Base-by-base conservation (phyloP, 2,888 invertebrate genomes). In the Trichopria drosophilae region DNA sequence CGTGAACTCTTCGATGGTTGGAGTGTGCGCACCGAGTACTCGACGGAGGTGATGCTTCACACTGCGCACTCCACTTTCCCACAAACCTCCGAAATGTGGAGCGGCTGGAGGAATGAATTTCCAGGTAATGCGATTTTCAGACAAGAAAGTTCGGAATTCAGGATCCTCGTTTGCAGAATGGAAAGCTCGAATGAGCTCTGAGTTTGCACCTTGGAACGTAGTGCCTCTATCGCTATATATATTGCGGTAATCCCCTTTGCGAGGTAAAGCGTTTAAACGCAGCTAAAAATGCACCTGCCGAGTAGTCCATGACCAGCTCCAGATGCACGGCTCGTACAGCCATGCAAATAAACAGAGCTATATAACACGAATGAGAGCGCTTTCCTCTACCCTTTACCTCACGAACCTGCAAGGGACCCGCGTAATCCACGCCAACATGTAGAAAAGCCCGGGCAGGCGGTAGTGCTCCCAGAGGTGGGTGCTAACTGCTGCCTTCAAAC, bases 1-100 rank as follows among this genome's bases (percentile, higher is more conserved):
- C 12, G 24, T 34, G n/a, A 60, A 57, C 44, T 69, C 58, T 37
- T 67, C 59, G 28, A 50, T 59, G 1, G 55, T 65, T 15, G 63
- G 22, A n/a, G 43, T 49, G 5, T 34, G 18, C 12, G 53, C 47
- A 13, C 37, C 37, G 4, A 59, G 40, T 4, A 58, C 42, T 20
- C 60, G 42, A 12, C 55, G 51, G 10, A 66, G 32, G 53, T 67
- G 62, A 35, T 49, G 40, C 47, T 69, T 71, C 1, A 52, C 39
- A n/a, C 18, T 13, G 22, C 35, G 28, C n/a, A 36, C 23, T 9
- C 57, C 59, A 6, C 62, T 55, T 35, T 68, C 63, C 64, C 36
- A 43, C 9, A 24, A 16, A 7, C 43, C 43, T n/a, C 43, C 43
- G 15, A 43, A 43, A 16, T 43, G 32, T 10, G 43, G 43, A 3